Conservation (phyloP, 2,888 invertebrate species). For the Pristionchus arcanus region DNA sequence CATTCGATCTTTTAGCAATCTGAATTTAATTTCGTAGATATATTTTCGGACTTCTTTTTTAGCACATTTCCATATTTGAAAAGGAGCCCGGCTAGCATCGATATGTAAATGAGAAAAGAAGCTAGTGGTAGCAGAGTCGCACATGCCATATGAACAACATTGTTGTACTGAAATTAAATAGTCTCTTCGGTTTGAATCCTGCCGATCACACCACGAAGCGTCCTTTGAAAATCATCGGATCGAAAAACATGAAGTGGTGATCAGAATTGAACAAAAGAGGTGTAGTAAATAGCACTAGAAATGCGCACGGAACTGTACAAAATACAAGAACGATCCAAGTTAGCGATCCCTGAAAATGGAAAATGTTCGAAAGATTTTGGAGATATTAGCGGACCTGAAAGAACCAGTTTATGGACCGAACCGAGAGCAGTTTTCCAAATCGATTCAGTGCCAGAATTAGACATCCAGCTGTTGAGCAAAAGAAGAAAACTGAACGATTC, state of each 20-base stretch:
- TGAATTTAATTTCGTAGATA: background rate
- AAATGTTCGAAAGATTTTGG: background rate
- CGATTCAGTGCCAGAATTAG: background rate
- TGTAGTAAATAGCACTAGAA: background rate
- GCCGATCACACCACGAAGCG: background rate
- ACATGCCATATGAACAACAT: background rate
- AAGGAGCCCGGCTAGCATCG: background rate
- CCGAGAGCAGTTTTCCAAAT: background rate
- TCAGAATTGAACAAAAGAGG: background rate
- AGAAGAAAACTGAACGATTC: background rate
- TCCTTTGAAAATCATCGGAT: background rate
- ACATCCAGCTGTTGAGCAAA: background rate
- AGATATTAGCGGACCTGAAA: background rate
- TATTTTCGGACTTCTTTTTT: background rate
- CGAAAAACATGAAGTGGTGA: slow-evolving; percentile 7
- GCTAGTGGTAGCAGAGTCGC: background rate
- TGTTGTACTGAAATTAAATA: background rate
- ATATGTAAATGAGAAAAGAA: background rate
- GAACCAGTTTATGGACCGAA: background rate
- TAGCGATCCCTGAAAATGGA: background rate
- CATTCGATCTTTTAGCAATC: background rate
- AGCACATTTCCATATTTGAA: background rate
- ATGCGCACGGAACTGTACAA: background rate
- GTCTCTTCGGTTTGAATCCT: no score
- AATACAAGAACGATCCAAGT: background rate